Conservation (phyloP, 2,888 invertebrate genomes). For the Pristionchus entomophagus region DNA sequence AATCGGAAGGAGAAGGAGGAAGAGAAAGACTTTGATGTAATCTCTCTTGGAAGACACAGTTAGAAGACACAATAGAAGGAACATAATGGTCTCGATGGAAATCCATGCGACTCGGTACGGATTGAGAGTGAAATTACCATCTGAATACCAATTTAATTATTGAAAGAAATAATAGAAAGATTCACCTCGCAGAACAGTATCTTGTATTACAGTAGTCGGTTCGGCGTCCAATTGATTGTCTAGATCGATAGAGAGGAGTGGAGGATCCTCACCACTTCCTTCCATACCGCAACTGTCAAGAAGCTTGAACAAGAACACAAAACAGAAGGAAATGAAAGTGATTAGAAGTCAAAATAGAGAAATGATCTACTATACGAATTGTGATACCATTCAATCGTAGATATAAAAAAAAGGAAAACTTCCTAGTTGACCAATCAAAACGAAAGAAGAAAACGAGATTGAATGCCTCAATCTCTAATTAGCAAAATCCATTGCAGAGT, state of each 20-base stretch:
- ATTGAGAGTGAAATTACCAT: slow-evolving; percentile 23
- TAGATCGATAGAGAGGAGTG: not conserved
- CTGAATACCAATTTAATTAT: not conserved
- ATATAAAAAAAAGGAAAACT: not conserved
- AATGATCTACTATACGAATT: not conserved
- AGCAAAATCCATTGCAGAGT: not conserved
- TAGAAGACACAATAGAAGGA: slow-evolving; percentile 10
- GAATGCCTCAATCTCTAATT: not conserved
- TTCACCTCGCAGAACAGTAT: slow-evolving; percentile 24
- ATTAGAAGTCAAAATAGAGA: not conserved
- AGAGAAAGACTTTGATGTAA: slow-evolving; percentile 22
- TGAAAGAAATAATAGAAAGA: not conserved
- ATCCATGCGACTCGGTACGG: slow-evolving; percentile 41
- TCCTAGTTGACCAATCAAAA: not conserved
- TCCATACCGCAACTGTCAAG: not conserved
- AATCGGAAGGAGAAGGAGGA: slow-evolving; percentile 32
- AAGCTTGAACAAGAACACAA: not conserved
- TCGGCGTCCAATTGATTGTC: slow-evolving; percentile 33
- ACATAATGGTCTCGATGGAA: not conserved
- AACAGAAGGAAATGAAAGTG: not conserved
- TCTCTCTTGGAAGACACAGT: slow-evolving; percentile 13
- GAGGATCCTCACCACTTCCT: slow-evolving; percentile 35
- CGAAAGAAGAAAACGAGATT: not conserved
- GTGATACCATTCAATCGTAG: not conserved
- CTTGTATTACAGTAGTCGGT: slow-evolving; percentile 4